A percentile compares a stretch with the other conserved stretches of the same genome.
These are phyloP conservation scores for Amphipoea oculea DNA, from an alignment of 2,888 invertebrate genomes.

Conservation along the genomic window DNA sequence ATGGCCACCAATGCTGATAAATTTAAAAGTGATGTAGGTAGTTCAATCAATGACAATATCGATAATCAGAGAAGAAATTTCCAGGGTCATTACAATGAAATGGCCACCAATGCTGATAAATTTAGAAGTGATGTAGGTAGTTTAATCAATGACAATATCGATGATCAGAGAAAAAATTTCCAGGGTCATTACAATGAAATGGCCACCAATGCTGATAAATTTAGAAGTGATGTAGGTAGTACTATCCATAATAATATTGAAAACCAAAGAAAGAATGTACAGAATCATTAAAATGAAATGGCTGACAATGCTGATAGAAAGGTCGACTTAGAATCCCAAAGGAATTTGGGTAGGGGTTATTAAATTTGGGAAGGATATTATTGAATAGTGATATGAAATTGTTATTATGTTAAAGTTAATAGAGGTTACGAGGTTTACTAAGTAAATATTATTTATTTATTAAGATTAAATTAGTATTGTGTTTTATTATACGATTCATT, in stretches of 20 bases:
- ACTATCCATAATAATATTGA: background rate
- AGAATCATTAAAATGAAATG: slow-evolving; percentile 6
- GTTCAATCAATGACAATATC: background rate
- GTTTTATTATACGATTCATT: background rate
- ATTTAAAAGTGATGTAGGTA: background rate
- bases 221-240: background rate
- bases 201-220: background rate
- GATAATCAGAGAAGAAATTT: slow-evolving; percentile 35
- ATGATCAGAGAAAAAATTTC: background rate
- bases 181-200: slow-evolving; percentile 9
- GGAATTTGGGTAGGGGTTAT: background rate
- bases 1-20: background rate
- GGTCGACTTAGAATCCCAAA: background rate
- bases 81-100: slow-evolving; percentile 18
- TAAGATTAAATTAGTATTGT: slow-evolving; percentile 3
- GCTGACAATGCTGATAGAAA: background rate
- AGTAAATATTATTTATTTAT: slow-evolving; percentile 9
- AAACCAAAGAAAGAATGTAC: background rate
- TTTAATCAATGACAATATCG: background rate
- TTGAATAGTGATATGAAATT: background rate
- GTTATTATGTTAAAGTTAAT: background rate
- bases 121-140: slow-evolving; percentile 12
- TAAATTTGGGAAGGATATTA: background rate
- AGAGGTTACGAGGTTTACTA: background rate
- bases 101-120: slow-evolving; percentile 7